Conservation (phyloP, 2,113 vertebrate genomes). For the Neotoma lepida region DNA sequence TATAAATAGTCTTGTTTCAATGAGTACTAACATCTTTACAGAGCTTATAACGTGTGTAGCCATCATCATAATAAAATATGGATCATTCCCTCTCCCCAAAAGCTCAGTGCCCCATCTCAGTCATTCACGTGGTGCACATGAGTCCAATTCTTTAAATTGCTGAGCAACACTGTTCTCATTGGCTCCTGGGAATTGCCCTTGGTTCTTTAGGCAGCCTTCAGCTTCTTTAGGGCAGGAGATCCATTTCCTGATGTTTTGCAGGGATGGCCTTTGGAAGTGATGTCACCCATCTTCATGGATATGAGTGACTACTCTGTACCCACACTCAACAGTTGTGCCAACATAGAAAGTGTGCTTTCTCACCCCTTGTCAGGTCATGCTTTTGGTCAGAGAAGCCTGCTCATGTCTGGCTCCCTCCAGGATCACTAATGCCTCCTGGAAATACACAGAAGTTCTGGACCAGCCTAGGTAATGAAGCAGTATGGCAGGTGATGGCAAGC, state of each 20-base stretch:
- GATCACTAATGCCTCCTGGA: not conserved
- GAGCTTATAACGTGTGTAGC: not conserved
- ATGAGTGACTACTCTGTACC: not conserved
- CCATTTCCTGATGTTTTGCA: not conserved
- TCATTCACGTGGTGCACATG: accelerated
- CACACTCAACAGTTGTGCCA: not conserved
- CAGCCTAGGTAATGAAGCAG: accelerated
- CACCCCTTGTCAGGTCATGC: not conserved
- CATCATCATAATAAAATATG: not conserved
- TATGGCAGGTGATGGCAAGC: accelerated
- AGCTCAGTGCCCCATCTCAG: not conserved
- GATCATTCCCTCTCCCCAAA: accelerated
- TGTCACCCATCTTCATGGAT: not conserved
- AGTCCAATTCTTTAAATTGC: not conserved
- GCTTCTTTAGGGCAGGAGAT: not conserved
- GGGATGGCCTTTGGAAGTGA: not conserved
- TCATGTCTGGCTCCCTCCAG: not conserved
- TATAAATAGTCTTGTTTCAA: not conserved
- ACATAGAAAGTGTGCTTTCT: not conserved
- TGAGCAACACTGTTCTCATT: not conserved
- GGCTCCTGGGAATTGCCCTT: not conserved
- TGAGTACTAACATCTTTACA: not conserved
- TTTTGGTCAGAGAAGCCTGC: not conserved
- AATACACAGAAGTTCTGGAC: not conserved
- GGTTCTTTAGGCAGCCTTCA: not conserved